Conservation (phyloP, 2,797 vertebrate species). For the Gymnopithys bicolor region DNA sequence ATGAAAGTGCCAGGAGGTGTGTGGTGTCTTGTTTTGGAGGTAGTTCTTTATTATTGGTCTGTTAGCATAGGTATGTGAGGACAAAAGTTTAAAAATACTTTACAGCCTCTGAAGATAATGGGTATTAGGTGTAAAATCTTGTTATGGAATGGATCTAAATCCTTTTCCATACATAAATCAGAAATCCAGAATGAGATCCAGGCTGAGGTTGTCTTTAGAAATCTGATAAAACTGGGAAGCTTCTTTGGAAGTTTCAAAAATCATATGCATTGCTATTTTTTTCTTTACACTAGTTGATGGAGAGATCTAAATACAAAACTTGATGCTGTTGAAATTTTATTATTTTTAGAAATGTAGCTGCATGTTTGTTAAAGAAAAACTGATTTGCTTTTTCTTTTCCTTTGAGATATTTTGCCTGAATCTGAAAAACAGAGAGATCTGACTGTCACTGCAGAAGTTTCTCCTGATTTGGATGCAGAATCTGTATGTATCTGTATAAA, state of each 20-base stretch:
- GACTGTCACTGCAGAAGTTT: constrained; percentile 80
- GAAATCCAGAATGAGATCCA: background rate
- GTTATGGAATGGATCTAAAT: background rate
- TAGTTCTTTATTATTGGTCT: background rate
- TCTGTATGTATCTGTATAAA: constrained; percentile 81
- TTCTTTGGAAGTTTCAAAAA: background rate
- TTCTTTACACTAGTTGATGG: background rate
- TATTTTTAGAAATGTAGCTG: background rate
- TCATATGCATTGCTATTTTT: background rate
- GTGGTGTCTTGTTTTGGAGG: background rate
- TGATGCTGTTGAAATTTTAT: background rate
- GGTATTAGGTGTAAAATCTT: background rate
- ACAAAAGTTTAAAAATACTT: background rate
- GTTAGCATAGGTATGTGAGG: background rate
- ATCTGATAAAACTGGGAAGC: background rate
- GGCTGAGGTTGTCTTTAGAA: background rate
- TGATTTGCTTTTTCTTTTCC: constrained; percentile 15
- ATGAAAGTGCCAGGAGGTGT: background rate
- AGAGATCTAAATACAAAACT: background rate
- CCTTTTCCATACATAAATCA: background rate
- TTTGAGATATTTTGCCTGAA: constrained; percentile 86
- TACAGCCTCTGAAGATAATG: background rate
- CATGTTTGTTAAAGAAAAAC: background rate
- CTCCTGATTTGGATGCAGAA: constrained; percentile 82
- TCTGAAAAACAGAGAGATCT: constrained; percentile 82